Evolutionary conservation across 2,888 invertebrate genomes (phyloP).

Genomic region (Drosophila borborema): DNA sequence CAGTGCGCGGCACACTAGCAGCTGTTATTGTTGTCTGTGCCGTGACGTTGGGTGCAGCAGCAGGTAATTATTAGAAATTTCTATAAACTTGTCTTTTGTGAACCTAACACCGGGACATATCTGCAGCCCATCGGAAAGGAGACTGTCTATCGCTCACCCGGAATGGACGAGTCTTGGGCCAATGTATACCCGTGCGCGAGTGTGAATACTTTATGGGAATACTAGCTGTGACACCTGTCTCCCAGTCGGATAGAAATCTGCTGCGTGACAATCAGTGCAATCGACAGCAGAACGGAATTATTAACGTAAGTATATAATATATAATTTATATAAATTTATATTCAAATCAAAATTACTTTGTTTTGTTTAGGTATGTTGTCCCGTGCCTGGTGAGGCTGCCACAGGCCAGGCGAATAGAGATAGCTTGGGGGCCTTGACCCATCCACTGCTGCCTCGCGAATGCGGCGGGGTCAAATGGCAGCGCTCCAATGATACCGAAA

Average conservation of each 20-base stretch:
- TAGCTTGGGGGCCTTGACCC: constrained; percentile 24
- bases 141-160: constrained; percentile 42
- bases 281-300: not conserved
- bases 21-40: constrained; percentile 31
- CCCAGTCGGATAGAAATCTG: constrained; percentile 45
- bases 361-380: constrained; percentile 63
- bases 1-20: constrained; percentile 1
- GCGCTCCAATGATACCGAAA: constrained; percentile 44
- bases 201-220: constrained; percentile 65
- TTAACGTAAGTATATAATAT: constrained; percentile 42
- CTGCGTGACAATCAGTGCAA: constrained; percentile 63
- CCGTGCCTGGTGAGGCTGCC: constrained; percentile 8
- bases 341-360: not conserved
- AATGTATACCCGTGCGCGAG: constrained; percentile 51
- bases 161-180: constrained; percentile 18
- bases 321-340: not conserved
- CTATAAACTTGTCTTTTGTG: constrained; percentile 42
- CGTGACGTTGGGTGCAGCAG: constrained; percentile 54
- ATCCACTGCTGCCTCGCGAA: constrained; percentile 54
- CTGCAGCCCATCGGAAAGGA: constrained; percentile 41
- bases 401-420: constrained; percentile 11
- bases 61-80: constrained; percentile 47
- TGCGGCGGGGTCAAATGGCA: constrained; percentile 59
- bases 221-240: constrained; percentile 13
- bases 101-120: constrained; percentile 8